Percentiles rank a stretch among this genome's conserved stretches.
Conservation (phyloP, 2,888 invertebrate genomes). For the Ophonus ardosiacus region DNA sequence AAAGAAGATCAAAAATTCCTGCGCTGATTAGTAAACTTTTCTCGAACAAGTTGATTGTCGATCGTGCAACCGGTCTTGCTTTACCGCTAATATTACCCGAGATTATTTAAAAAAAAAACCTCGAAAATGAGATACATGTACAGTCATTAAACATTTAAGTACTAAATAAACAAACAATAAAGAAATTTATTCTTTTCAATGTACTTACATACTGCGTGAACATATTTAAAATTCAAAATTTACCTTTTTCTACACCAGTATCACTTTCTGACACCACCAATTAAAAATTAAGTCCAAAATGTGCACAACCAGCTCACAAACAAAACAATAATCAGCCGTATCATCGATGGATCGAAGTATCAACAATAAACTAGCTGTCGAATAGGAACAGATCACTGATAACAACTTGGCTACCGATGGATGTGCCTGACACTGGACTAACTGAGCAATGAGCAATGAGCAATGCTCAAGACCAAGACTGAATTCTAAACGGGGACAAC, state of each 20-base stretch:
- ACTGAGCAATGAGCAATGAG: neutral
- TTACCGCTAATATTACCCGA: too few species aligned
- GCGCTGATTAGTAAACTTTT: too few species aligned
- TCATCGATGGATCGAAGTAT: slow-evolving; percentile 20
- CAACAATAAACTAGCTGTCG: slow-evolving; percentile 22
- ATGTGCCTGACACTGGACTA: neutral
- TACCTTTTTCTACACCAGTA: neutral
- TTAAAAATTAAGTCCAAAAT: neutral
- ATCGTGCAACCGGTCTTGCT: too few species aligned
- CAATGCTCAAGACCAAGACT: neutral
- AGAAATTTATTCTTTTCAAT: too few species aligned
- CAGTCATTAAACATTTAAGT: too few species aligned
- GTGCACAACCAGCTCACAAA: neutral
- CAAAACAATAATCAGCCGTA: slow-evolving; percentile 24
- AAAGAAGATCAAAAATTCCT: too few species aligned
- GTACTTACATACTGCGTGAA: neutral
- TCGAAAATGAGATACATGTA: too few species aligned
- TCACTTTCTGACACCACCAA: neutral
- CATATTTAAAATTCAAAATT: neutral
- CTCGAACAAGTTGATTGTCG: too few species aligned
- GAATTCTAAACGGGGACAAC: neutral
- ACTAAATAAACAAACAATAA: neutral
- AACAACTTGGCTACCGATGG: neutral
- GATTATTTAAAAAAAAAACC: too few species aligned
- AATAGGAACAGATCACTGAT: slow-evolving; percentile 34